Evolutionary conservation across 92 coral and sea anemone genomes (phyloP), one percentile per base, ranked within the genome.

Genomic region (Epizoanthus ramosus): DNA sequence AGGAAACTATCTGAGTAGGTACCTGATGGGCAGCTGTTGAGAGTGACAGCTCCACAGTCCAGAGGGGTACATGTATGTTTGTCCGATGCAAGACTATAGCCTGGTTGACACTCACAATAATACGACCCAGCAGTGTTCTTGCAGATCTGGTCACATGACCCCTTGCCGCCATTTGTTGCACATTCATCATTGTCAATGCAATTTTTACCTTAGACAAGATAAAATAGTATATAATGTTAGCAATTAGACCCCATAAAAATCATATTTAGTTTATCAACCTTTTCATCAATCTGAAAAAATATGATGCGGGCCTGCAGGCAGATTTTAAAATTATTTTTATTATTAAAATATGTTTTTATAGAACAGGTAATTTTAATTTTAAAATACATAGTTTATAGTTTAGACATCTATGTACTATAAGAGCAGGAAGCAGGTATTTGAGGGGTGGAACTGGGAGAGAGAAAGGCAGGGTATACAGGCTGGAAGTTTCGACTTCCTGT

Each of bases 181-280:
- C 98, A 95, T 80, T 95, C 98, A 75, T 95, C 71, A 0, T 13
- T 81, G 73, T 95, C 98, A 50, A 39, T 52, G 81, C 98, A 95
- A 31, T 67, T 85, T 47, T 79, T 85, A 50, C 90, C 98, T 80
- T 53, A 56, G 63, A 60, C 50, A 58, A 63, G 19, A 84, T 65
- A 6, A 21, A 35, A 37, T 4, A 37, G 21, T 76, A 76, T 13
- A 33, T 24, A 28, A 28, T 19, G 22, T 64, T 64, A 18, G 67
- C 19, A 18, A 39, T 22, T 60, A 15, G 31, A 28, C 31, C 31
- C 31, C 31, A 28, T 28, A 28, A 28, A 28, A 28, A 28, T 28
- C 31, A 28, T n/a, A n/a, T n/a, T 28, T 28, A 28, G 31, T 28
- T 28, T 28, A 28, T 28, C 31, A 28, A 0, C 31, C 31, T 28